Percentiles rank a stretch among this genome's conserved stretches.
These are phyloP conservation scores for Cryptotermes secundus DNA, from an alignment of 1,140 invertebrate species.

Conservation along the genomic window DNA sequence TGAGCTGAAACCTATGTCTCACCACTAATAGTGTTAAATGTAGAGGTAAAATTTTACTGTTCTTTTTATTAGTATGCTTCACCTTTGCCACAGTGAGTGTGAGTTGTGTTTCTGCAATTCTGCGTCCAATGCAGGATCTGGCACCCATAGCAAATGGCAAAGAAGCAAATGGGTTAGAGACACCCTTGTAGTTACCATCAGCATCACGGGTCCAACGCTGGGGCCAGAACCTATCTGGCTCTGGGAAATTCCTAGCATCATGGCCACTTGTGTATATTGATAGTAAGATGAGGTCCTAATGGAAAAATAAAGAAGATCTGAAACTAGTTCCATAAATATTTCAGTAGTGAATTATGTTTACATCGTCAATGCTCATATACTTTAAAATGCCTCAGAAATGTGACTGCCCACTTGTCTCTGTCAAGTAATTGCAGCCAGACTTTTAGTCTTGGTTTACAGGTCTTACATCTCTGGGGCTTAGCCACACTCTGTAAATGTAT, in stretches of 20 bases:
- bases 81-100: conserved; percentile 63
- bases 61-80: conserved; percentile 38
- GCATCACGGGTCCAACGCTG: conserved; percentile 69
- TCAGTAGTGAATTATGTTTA: too few relatives aligned
- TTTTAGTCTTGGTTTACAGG: too few relatives aligned
- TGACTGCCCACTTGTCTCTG: too few relatives aligned
- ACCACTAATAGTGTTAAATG: not conserved
- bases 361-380: too few relatives aligned
- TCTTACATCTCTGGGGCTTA: too few relatives aligned
- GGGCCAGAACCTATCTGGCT: conserved; percentile 69
- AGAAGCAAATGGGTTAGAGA: conserved; percentile 63
- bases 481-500: too few relatives aligned
- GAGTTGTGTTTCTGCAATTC: conserved; percentile 75
- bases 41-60: not conserved
- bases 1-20: not conserved
- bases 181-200: conserved; percentile 48
- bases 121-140: conserved; percentile 78
- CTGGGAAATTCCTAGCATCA: conserved; percentile 65
- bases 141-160: conserved; percentile 81
- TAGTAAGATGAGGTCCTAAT: conserved; percentile 72
- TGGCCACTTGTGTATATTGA: conserved; percentile 80
- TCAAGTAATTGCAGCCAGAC: too few relatives aligned
- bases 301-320: conserved; percentile 31
- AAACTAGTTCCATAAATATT: not conserved
- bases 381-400: too few relatives aligned